These are phyloP conservation scores for Andrena bicolor DNA, from an alignment of 2,888 invertebrate genomes.

Conservation along the genomic window DNA sequence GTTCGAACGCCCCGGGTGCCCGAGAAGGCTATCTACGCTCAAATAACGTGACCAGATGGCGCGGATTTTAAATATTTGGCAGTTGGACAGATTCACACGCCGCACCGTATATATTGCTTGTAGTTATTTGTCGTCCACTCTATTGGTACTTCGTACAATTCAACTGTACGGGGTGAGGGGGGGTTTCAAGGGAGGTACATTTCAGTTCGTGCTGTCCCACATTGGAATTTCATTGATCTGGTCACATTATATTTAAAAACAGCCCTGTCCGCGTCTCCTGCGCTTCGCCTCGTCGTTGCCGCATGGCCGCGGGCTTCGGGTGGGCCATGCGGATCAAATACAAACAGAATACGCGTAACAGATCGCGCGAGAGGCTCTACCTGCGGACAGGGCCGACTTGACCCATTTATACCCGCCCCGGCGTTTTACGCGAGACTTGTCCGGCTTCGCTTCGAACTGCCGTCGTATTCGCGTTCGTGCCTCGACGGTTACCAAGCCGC, in stretches of 20 bases:
- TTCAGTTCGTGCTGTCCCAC: conserved; percentile 3
- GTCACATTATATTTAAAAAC: not conserved
- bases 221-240: conserved; percentile 18
- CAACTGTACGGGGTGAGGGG: not conserved
- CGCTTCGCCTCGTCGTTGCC: not conserved
- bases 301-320: not conserved
- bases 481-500: too few species aligned
- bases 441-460: not conserved
- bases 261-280: not conserved
- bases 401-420: not conserved
- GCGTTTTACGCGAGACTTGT: not conserved
- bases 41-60: conserved; percentile 36
- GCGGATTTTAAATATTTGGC: conserved; percentile 24
- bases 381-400: not conserved
- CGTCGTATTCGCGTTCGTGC: too few species aligned
- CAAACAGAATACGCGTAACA: conserved; percentile 2
- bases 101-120: conserved; percentile 2
- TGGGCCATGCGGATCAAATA: not conserved
- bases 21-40: conserved; percentile 58
- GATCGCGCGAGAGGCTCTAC: not conserved
- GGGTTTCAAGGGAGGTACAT: not conserved
- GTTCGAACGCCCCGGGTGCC: conserved; percentile 75
- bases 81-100: conserved; percentile 18
- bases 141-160: conserved; percentile 11
- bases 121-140: not conserved